phyloP scores from a whole-genome alignment of 2,888 invertebrate species.

The Chironomus tentans region DNA sequence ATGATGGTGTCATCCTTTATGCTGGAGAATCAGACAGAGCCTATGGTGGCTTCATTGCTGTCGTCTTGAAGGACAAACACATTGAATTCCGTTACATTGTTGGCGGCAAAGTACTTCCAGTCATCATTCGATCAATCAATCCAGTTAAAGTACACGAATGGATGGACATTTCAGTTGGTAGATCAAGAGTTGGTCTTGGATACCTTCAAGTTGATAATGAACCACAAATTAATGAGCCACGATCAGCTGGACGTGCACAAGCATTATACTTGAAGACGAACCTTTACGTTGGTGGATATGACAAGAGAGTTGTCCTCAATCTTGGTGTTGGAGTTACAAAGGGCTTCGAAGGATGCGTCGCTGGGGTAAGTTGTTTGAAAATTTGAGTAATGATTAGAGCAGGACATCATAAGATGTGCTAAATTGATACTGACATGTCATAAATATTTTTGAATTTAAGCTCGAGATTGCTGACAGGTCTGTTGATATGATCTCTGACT shows the following conservation, averaged over 20 bases:
- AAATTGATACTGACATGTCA: no score
- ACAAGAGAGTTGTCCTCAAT: slow-evolving; percentile 60
- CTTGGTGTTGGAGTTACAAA: slow-evolving; percentile 60
- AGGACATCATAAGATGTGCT: no score
- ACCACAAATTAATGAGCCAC: slow-evolving; percentile 51
- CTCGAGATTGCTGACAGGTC: slow-evolving; percentile 52
- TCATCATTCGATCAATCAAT: slow-evolving; percentile 58
- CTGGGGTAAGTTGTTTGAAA: slow-evolving; percentile 62
- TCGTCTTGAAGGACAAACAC: slow-evolving; percentile 66
- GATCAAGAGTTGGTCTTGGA: slow-evolving; percentile 54
- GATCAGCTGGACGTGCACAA: slow-evolving; percentile 52
- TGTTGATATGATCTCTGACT: slow-evolving; percentile 61
- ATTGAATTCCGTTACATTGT: slow-evolving; percentile 80
- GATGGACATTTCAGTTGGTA: slow-evolving; percentile 64
- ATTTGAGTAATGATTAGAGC: no score
- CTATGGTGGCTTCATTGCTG: slow-evolving; percentile 75
- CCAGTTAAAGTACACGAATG: slow-evolving; percentile 67
- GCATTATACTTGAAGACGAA: slow-evolving; percentile 67
- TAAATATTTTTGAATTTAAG: slow-evolving; percentile 27
- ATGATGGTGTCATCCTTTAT: slow-evolving; percentile 79
- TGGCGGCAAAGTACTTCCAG: slow-evolving; percentile 61
- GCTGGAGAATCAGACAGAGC: slow-evolving; percentile 76
- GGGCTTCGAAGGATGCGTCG: slow-evolving; percentile 83
- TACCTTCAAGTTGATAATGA: slow-evolving; percentile 63
- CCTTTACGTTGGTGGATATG: slow-evolving; percentile 83